Base-by-base conservation (phyloP, 2,113 vertebrate species). In the Aphyosemion australe region DNA sequence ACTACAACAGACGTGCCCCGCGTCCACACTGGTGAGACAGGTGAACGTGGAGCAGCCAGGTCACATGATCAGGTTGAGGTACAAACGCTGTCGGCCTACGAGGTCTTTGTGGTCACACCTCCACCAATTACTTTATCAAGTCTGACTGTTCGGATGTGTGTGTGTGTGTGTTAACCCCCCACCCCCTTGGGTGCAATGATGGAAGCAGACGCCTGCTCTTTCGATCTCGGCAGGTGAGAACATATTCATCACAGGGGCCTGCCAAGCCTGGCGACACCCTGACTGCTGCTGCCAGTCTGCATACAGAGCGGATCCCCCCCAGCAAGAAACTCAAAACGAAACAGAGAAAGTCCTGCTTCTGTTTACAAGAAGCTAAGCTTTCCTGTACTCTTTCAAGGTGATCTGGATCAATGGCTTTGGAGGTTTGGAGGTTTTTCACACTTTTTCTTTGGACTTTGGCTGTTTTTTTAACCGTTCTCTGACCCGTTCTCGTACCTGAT, bases 71-170 rank as follows among this genome's bases (percentile, higher is more conserved):
- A 13, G 12, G 69, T 19, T 55, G 73, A 76, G 54, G 45, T 76
- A 73, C 60, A 77, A 71, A 68, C 55, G 62, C 61, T 34, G 56
- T 63, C 55, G 66, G 74, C 69, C 58, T 66, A 18, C 7, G 63
- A 69, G 56, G 32, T 50, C 64, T 68, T 61, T 72, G 79, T 34
- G 60, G 58, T 89, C 82, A 89, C 89, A 84, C 92, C 84, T 92
- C 76, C 61, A 74, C 74, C 89, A 92, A 91, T 92, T 89, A 92
- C 82, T 87, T 87, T 72, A 90, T 89, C 91, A 86, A 82, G 76
- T 87, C 73, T 85, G 89, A 81, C 80, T 84, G 80, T 21, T 15
- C 66, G 69, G 60, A 54, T 66, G 70, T 70, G 69, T 51, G 71
- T 51, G 72, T 76, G 76, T 79, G 83, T 82, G 81, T 82, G 77